phyloP scores from a whole-genome alignment of 2,797 vertebrate genomes.

The Aselliscus stoliczkanus region DNA sequence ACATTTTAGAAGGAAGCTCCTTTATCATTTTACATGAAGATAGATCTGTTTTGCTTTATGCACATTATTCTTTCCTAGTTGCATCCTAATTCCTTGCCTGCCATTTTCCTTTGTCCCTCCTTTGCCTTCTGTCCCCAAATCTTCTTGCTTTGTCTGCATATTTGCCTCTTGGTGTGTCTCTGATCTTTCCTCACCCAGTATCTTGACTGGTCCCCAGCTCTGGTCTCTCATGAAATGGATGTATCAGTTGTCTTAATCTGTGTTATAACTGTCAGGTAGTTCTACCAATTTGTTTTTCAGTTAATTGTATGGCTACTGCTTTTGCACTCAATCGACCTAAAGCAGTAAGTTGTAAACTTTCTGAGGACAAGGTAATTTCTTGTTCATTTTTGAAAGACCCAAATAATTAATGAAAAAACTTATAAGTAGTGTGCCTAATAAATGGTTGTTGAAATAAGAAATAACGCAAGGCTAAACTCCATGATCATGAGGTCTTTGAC shows the following conservation, averaged over 20 bases:
- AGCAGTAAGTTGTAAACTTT: neutral
- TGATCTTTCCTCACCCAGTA: neutral
- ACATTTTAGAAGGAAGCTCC: neutral
- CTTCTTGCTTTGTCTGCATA: neutral
- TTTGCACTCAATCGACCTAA: neutral
- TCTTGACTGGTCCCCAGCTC: neutral
- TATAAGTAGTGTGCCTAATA: neutral
- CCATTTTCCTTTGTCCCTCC: neutral
- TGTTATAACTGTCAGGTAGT: neutral
- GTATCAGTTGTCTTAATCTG: neutral
- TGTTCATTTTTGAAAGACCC: neutral
- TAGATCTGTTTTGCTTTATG: neutral
- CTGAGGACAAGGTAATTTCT: neutral
- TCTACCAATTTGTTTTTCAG: neutral
- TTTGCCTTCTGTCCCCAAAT: neutral
- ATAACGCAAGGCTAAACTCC: neutral
- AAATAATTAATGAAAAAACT: neutral
- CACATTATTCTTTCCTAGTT: neutral
- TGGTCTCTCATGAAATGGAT: neutral
- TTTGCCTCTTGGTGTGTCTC: neutral
- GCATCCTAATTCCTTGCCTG: neutral
- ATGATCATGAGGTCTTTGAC: neutral
- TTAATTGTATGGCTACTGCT: neutral
- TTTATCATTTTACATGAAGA: neutral
- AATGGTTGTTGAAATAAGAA: neutral